Base-by-base conservation (phyloP, 1,140 invertebrate genomes). In the Drosophila kepulauana region DNA sequence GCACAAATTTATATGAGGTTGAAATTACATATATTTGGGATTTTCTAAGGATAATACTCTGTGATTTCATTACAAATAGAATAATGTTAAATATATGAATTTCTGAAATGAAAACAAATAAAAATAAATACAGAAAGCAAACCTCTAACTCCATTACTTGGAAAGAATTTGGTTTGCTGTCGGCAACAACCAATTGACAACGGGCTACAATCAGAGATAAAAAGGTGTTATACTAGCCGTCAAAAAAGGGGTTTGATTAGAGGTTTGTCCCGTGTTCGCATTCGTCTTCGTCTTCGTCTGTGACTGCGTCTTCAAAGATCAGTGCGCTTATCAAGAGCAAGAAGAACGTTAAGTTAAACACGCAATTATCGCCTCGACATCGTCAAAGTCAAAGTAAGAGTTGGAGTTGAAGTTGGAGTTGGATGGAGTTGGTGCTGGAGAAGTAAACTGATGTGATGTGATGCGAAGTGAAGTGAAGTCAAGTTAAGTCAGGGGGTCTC, bases 351-450 rank as follows among this genome's bases (percentile, higher is more conserved):
- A 79, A 79, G 67, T 70, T 87, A 74, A 82, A 75, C 78, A 77
- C 80, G 75, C 69, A 84, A 87, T 87, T 82, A 87, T 88, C 84
- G 84, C 85, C 80, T 68, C 72, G 45, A 59, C 72, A 69, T 71
- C 75, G 64, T 61, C 74, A 76, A 62, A 58, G 57, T 54, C 35
- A 38, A 10, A 11, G 8, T 38, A 10, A 10, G 33, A 33, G 33
- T 33, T 7, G 30, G 5, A 33, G 30, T 33, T 7, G 30, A 1
- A 33, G 30, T 33, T 33, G 30, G 30, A 33, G 30, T 33, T 8
- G 33, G 1, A 11, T 38, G 35, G 35, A 38, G 35, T 38, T 38
- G 35, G 30, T 25, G 20, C 20, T 25, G 20, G 20, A 20, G 35
- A 38, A 38, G 35, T 38, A 10, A 38, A 38, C 35, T 38, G 35